Percentiles rank a stretch among this genome's conserved stretches.
phyloP scores from a whole-genome alignment of 2,797 vertebrate genomes.

The Eulemur albifrons region DNA sequence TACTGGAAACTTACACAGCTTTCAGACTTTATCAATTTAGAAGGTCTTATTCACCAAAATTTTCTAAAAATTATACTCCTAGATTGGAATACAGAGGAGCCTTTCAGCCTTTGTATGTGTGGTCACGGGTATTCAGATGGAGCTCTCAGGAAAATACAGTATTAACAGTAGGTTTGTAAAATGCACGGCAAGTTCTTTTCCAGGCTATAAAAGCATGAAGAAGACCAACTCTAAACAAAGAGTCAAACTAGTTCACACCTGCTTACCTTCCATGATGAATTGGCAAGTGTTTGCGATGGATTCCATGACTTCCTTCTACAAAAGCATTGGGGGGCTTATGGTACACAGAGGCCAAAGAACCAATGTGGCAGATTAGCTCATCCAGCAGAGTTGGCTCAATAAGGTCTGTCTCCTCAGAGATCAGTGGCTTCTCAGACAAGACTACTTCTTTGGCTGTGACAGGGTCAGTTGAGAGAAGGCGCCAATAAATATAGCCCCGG shows the following conservation, averaged over 20 bases:
- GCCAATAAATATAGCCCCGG: slow-evolving; percentile 98
- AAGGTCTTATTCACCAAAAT: background rate
- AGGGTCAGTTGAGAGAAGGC: slow-evolving; percentile 96
- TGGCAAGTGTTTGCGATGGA: slow-evolving; percentile 97
- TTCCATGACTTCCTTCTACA: slow-evolving; percentile 97
- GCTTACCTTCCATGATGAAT: slow-evolving; percentile 96
- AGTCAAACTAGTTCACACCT: background rate
- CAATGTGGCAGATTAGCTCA: slow-evolving; percentile 97
- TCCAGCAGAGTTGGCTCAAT: slow-evolving; percentile 97
- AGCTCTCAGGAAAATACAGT: background rate
- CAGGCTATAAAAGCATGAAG: background rate
- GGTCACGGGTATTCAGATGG: background rate
- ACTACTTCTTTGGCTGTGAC: slow-evolving; percentile 99
- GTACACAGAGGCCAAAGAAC: slow-evolving; percentile 96
- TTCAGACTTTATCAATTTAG: slow-evolving; percentile 1
- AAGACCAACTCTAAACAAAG: background rate
- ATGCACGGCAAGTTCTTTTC: background rate
- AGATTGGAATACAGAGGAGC: background rate
- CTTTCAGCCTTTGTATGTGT: background rate
- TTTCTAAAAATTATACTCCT: background rate
- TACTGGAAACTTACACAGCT: background rate
- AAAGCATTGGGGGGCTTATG: slow-evolving; percentile 99
- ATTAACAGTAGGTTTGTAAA: background rate
- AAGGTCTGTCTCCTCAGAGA: slow-evolving; percentile 97
- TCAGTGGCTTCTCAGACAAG: slow-evolving; percentile 96